Percentiles rank a stretch among this genome's conserved stretches.
These are phyloP conservation scores for Hirtodrosophila alboralis DNA, from an alignment of 2,888 invertebrate genomes.

Conservation along the genomic window DNA sequence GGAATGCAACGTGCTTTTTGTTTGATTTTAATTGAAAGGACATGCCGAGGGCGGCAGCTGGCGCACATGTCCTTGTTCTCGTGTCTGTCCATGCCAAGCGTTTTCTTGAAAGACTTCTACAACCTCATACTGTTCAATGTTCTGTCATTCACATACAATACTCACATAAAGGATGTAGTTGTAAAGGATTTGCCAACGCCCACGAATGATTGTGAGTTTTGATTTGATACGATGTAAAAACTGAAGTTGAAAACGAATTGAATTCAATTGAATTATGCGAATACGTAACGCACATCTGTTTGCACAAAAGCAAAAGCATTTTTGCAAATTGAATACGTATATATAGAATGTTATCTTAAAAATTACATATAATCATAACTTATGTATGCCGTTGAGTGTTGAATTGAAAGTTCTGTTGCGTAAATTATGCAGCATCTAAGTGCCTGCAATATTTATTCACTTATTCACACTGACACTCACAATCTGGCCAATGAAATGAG, in stretches of 20 bases:
- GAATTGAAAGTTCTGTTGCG: constrained; percentile 39
- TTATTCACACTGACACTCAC: constrained; percentile 4
- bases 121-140: constrained; percentile 13
- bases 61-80: constrained; percentile 14
- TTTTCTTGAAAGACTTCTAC: constrained; percentile 22
- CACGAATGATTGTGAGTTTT: constrained; percentile 41
- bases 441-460: constrained; percentile 50
- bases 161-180: constrained; percentile 39
- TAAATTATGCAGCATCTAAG: constrained; percentile 61
- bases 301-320: constrained; percentile 25
- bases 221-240: constrained; percentile 54
- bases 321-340: constrained; percentile 21
- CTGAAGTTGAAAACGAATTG: constrained; percentile 49
- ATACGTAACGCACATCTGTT: constrained; percentile 18
- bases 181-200: constrained; percentile 29
- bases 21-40: constrained; percentile 74
- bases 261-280: constrained; percentile 43
- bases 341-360: too few relatives aligned
- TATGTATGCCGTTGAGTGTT: constrained; percentile 23
- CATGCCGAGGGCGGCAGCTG: constrained; percentile 37
- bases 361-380: constrained; percentile 20
- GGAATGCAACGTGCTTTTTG: constrained; percentile 28
- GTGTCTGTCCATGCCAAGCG: not conserved
- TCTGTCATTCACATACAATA: constrained; percentile 41
- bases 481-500: constrained; percentile 5